Conservation (phyloP, 2,113 vertebrate genomes). For the Callorhinus ursinus region DNA sequence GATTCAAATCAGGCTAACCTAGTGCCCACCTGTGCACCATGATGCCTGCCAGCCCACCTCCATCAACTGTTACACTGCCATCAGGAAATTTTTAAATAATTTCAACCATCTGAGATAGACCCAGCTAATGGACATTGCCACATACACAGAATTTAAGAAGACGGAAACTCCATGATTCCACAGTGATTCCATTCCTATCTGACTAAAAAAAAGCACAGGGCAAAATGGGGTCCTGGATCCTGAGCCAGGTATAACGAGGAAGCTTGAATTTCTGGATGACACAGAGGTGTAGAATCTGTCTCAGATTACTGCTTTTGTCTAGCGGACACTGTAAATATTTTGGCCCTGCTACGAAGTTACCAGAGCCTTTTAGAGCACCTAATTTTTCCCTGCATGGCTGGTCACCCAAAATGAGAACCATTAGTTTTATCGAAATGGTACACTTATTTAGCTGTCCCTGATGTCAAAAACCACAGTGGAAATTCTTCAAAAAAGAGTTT, state of each 20-base stretch:
- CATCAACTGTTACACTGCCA: background rate
- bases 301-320: background rate
- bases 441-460: background rate
- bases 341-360: background rate
- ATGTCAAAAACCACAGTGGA: background rate
- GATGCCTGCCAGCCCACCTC: background rate
- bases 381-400: background rate
- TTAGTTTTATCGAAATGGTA: background rate
- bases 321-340: background rate
- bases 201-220: background rate
- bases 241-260: background rate
- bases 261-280: background rate
- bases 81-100: background rate
- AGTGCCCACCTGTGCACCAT: background rate
- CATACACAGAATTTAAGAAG: background rate
- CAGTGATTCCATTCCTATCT: background rate
- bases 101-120: background rate
- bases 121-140: background rate
- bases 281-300: background rate
- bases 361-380: background rate
- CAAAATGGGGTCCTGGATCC: background rate
- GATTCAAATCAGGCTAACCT: background rate
- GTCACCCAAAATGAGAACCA: background rate
- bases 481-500: constrained; percentile 29
- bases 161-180: background rate